Evolutionary conservation across 2,113 vertebrate species (phyloP).

Genomic region (Rutilus rutilus): DNA sequence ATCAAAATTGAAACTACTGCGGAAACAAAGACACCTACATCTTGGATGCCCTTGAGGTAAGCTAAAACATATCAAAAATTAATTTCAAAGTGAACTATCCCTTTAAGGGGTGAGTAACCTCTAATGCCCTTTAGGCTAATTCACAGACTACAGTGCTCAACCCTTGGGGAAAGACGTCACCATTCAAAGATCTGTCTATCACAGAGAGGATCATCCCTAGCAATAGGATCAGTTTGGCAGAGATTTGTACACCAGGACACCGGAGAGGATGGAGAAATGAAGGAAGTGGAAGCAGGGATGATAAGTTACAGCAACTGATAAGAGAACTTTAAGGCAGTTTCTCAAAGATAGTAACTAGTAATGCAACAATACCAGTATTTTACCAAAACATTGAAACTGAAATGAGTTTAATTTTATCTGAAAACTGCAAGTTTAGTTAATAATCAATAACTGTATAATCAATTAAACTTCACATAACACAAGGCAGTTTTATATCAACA

Average conservation of each 20-base stretch:
- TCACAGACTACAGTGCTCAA: constrained; percentile 3
- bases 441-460: too few relatives aligned
- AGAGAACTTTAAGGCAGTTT: not conserved
- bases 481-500: too few relatives aligned
- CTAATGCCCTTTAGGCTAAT: not conserved
- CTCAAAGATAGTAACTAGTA: not conserved
- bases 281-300: constrained; percentile 7
- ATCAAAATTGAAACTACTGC: too few relatives aligned
- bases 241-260: constrained; percentile 17
- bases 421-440: too few relatives aligned
- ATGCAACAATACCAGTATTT: too few relatives aligned
- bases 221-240: constrained; percentile 46
- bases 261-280: not conserved
- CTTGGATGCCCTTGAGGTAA: too few relatives aligned
- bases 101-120: not conserved
- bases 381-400: too few relatives aligned
- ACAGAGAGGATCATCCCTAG: constrained; percentile 41
- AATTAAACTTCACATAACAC: too few relatives aligned
- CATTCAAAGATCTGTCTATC: not conserved
- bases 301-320: not conserved
- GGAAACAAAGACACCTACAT: too few relatives aligned
- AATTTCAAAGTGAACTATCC: too few relatives aligned
- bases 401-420: too few relatives aligned
- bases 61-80: too few relatives aligned
- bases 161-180: not conserved